Evolutionary conservation across 2,797 vertebrate species (phyloP), one percentile per base, ranked within the genome.

Genomic region (Rhinatrema bivittatum): DNA sequence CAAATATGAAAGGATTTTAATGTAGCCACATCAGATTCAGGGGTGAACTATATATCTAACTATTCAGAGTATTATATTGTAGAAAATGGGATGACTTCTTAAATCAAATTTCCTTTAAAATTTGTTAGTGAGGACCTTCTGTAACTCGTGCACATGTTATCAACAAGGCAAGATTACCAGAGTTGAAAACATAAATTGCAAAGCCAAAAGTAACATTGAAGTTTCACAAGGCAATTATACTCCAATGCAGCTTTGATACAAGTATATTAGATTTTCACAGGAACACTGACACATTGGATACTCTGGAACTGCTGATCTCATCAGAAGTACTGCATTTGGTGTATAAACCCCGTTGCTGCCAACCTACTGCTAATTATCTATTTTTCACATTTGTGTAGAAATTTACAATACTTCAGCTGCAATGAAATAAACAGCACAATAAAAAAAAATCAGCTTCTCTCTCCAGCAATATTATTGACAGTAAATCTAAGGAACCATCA

Each of bases 111-210:
- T n/a, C n/a, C n/a, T n/a, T n/a, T n/a, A n/a, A n/a, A n/a, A n/a
- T n/a, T n/a, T n/a, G n/a, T n/a, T n/a, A n/a, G n/a, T n/a, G n/a
- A n/a, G n/a, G n/a, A n/a, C n/a, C n/a, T n/a, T n/a, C n/a, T n/a
- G n/a, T n/a, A n/a, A 37, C 36, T 47, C 48, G 25, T 25, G 8
- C 13, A 24, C 28, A 40, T 57, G 52, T 50, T 46, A 37, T 16
- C 19, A 7, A 15, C 9, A 36, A 32, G 25, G 23, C 25, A 53
- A 40, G 46, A 49, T 53, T 44, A 50, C 28, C 24, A 40, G 30
- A 43, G 6, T 15, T 61, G 42, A 47, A n/a, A 58, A 31, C 25
- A 36, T 9, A 41, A 49, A 42, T 36, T 8, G 33, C 39, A 17
- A 11, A 32, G 4, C 2, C 6, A 10, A 19, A 16, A 2, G 5